A percentile compares a stretch with the other conserved stretches of the same genome.
phyloP scores from a whole-genome alignment of 2,113 vertebrate genomes.

The Oophaga pumilio region DNA sequence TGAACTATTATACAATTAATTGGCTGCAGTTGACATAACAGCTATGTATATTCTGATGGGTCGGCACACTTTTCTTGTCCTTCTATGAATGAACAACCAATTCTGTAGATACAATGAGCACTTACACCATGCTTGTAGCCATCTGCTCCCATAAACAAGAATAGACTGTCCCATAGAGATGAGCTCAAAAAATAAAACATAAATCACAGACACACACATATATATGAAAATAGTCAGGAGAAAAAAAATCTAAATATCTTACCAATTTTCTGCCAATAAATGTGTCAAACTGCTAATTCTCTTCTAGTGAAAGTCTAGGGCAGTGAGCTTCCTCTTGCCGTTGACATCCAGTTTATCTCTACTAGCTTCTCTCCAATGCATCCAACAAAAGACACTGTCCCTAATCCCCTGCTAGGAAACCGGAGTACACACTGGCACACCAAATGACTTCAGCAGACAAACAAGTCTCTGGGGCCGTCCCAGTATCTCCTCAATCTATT shows the following conservation, averaged over 20 bases:
- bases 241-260: conserved; percentile 68
- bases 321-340: conserved; percentile 65
- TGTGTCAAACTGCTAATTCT: conserved; percentile 65
- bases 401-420: conserved; percentile 73
- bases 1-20: not conserved
- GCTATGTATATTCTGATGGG: not conserved
- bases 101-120: not conserved
- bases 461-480: conserved; percentile 62
- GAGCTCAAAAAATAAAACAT: no score
- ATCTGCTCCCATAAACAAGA: conserved; percentile 62
- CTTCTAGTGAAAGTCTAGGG: conserved; percentile 66
- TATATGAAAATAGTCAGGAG: conserved; percentile 59
- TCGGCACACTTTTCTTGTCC: not conserved
- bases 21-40: not conserved
- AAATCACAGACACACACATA: not conserved
- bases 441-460: conserved; percentile 71
- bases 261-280: conserved; percentile 73
- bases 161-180: conserved; percentile 61
- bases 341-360: conserved; percentile 68
- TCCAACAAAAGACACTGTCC: conserved; percentile 76
- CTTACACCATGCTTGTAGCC: not conserved
- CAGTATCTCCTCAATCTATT: conserved; percentile 53
- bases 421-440: conserved; percentile 63
- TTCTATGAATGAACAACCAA: not conserved
- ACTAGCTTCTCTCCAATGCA: conserved; percentile 68